Conservation (phyloP, 2,888 invertebrate genomes). For the Thysanoteuthis rhombus region DNA sequence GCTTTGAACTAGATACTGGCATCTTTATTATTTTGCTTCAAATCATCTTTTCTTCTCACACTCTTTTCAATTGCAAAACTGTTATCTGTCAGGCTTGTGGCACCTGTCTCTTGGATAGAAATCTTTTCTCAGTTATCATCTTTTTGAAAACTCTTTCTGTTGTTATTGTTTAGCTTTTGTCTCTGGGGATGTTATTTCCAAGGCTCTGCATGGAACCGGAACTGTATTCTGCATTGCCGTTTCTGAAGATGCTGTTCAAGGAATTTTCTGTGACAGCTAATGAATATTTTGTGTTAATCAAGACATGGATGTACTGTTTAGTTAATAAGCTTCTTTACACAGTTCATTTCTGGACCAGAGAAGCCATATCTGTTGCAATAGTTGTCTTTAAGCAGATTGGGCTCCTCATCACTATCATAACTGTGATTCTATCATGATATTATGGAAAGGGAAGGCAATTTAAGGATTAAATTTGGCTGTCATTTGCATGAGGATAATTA, state of each 20-base stretch:
- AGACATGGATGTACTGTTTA: not conserved
- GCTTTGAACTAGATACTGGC: not conserved
- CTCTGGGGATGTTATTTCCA: not conserved
- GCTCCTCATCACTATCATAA: not conserved
- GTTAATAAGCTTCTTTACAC: not conserved
- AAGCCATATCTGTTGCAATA: not conserved
- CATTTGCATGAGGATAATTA: not conserved
- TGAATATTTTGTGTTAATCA: not conserved
- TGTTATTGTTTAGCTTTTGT: not conserved
- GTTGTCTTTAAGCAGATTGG: not conserved
- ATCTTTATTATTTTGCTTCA: not conserved
- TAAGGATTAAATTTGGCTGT: not conserved
- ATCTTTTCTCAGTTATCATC: not conserved
- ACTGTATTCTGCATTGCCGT: not conserved
- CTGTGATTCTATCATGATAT: not conserved
- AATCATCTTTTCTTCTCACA: not conserved
- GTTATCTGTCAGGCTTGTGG: not conserved
- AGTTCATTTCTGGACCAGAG: not conserved
- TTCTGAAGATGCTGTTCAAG: not conserved
- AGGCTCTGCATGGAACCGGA: not conserved
- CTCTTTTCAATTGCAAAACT: not conserved
- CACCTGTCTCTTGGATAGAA: not conserved
- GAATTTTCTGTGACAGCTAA: not conserved
- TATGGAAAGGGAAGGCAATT: not conserved
- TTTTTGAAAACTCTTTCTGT: not conserved